Evolutionary conservation across 2,113 vertebrate genomes (phyloP), one percentile per base, ranked within the genome.

Genomic region (Prinia subflava): DNA sequence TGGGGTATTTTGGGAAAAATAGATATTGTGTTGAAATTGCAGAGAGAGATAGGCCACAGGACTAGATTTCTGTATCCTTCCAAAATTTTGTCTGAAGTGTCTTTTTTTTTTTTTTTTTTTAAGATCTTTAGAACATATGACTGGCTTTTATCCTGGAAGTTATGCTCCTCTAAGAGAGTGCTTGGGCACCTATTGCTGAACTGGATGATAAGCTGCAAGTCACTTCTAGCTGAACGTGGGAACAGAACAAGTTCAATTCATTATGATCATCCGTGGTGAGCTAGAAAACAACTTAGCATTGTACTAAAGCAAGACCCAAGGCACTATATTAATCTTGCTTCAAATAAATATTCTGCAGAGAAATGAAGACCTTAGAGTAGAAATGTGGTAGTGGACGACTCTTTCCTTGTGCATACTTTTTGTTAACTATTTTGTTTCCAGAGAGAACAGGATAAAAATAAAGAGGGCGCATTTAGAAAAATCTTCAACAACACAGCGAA

Each of bases 71-170:
- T 49, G 2, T 49, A 13, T 25, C 1, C 57, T 69, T 79, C 59
- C 9, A 52, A 56, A 90, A 44, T n/a, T 9, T 11, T 7, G 4
- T 69, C 19, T 41, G 13, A 74, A 35, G 44, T 30, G n/a, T n/a
- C n/a, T n/a, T n/a, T 4, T 1, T 1, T 39, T 6, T 41, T 4
- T 6, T 11, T 28, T 17, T 3, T 6, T 12, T 46, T 30, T 1
- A 49, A 37, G 10, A 42, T 22, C 46, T 35, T 15, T 82, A 50
- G 14, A 52, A 23, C 42, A 24, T 42, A 52, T 3, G 0, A 13
- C 25, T 88, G 49, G 5, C 23, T 87, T 85, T 64, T 50, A 55
- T 39, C 25, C 50, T 69, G 31, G 14, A 85, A 57, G 18, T 23
- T 55, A 55, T 65, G 12, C 18, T 57, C 22, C 16, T 83, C 12